A percentile compares a stretch with the other conserved stretches of the same genome.
These are phyloP conservation scores for Tuberolachnus salignus DNA, from an alignment of 2,888 invertebrate genomes.

Conservation along the genomic window DNA sequence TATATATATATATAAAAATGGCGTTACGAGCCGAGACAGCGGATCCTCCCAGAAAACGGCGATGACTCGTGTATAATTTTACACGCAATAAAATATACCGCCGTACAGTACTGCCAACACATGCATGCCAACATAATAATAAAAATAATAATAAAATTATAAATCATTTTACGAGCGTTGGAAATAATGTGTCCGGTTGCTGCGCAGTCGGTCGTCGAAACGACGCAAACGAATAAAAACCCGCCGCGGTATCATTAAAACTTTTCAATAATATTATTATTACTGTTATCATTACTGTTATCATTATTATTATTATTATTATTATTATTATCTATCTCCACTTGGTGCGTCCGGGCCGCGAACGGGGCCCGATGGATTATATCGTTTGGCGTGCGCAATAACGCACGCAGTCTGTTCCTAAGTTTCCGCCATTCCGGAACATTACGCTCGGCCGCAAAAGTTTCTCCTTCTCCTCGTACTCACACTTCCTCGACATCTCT, in stretches of 20 bases:
- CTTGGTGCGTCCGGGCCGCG: constrained; percentile 49
- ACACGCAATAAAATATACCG: not conserved
- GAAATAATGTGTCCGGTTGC: not conserved
- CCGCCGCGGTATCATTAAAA: constrained; percentile 49
- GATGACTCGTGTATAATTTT: not conserved
- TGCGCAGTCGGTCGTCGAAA: constrained; percentile 2
- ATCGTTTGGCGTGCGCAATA: constrained; percentile 44
- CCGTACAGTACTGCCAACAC: not conserved
- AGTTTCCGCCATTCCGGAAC: constrained; percentile 53
- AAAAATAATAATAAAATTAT: too few species aligned
- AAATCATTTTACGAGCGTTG: constrained; percentile 45
- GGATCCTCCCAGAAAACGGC: constrained; percentile 23
- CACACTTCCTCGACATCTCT: too few species aligned
- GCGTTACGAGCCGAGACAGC: constrained; percentile 10
- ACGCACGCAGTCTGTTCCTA: constrained; percentile 55
- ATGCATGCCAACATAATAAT: constrained; percentile 3
- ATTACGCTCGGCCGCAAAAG: constrained; percentile 53
- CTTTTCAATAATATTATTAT: constrained; percentile 52
- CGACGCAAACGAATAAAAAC: constrained; percentile 43
- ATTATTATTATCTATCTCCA: constrained; percentile 49
- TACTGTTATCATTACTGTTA: constrained; percentile 9
- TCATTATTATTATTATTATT: constrained; percentile 24
- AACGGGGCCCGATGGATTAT: constrained; percentile 52
- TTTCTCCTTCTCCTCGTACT: constrained; percentile 3
- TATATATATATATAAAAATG: not conserved